Evolutionary conservation across 2,797 vertebrate genomes (phyloP).

Genomic region (Monodelphis domestica): DNA sequence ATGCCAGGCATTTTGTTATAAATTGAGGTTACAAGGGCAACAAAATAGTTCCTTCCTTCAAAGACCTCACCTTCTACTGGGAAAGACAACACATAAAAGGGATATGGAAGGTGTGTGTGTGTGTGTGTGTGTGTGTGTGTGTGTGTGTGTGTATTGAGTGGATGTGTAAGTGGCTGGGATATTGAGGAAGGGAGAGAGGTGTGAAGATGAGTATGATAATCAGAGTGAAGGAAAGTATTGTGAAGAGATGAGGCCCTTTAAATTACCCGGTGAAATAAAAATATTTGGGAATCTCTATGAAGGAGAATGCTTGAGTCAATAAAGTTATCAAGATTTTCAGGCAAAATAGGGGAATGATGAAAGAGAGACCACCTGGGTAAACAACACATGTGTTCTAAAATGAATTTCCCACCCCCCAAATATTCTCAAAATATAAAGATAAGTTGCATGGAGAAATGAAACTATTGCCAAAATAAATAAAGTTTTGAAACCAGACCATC

Average conservation of each 20-base stretch:
- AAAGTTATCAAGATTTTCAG: neutral
- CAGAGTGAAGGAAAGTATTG: neutral
- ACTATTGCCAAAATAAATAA: neutral
- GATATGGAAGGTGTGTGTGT: too few species aligned
- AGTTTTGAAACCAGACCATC: neutral
- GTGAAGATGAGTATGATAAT: neutral
- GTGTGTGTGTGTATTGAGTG: neutral
- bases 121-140: too few species aligned
- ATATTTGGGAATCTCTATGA: neutral
- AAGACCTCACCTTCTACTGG: neutral
- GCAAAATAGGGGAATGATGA: neutral
- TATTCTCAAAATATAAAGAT: neutral
- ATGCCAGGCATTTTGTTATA: neutral
- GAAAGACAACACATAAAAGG: too few species aligned
- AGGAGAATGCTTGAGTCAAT: neutral
- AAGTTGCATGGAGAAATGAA: neutral
- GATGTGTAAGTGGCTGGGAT: too few species aligned
- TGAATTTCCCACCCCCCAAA: neutral
- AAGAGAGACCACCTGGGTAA: neutral
- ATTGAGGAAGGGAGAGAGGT: neutral
- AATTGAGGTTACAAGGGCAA: neutral
- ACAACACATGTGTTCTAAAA: neutral
- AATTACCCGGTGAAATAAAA: neutral
- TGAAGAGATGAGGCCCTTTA: neutral
- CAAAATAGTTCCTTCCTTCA: neutral